Conservation (phyloP, 2,113 vertebrate species). For the Uropsilus gracilis region DNA sequence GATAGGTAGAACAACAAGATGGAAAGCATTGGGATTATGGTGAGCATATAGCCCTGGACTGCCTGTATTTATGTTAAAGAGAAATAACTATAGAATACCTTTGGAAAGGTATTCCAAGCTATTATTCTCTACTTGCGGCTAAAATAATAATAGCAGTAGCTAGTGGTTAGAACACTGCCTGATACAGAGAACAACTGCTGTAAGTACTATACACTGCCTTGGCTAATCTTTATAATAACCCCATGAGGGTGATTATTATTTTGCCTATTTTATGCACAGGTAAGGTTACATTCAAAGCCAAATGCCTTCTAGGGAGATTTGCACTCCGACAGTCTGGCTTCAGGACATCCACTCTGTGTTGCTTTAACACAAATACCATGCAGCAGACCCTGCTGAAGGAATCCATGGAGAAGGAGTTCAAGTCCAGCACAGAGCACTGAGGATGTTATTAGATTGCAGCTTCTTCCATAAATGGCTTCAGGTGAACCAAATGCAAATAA, state of each 20-base stretch:
- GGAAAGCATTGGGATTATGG: not conserved
- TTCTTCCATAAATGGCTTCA: not conserved
- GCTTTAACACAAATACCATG: not conserved
- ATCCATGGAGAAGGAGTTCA: not conserved
- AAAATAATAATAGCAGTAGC: not conserved
- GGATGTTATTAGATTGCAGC: not conserved
- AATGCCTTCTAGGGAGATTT: not conserved
- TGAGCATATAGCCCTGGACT: not conserved
- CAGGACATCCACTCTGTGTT: fast-evolving
- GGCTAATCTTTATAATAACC: not conserved
- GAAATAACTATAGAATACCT: not conserved
- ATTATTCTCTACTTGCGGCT: not conserved
- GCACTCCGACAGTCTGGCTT: not conserved
- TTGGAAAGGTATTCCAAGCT: not conserved
- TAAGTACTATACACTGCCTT: not conserved
- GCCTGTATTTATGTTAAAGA: not conserved
- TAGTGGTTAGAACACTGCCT: not conserved
- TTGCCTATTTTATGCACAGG: not conserved
- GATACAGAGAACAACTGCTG: not conserved
- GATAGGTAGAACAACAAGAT: not conserved
- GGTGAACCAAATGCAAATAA: not conserved
- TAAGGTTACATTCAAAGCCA: not conserved
- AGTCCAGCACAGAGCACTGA: not conserved
- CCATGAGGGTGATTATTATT: not conserved
- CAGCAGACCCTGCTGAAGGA: not conserved